These are phyloP conservation scores for Gobio gobio DNA, from an alignment of 2,113 vertebrate genomes.

Conservation along the genomic window DNA sequence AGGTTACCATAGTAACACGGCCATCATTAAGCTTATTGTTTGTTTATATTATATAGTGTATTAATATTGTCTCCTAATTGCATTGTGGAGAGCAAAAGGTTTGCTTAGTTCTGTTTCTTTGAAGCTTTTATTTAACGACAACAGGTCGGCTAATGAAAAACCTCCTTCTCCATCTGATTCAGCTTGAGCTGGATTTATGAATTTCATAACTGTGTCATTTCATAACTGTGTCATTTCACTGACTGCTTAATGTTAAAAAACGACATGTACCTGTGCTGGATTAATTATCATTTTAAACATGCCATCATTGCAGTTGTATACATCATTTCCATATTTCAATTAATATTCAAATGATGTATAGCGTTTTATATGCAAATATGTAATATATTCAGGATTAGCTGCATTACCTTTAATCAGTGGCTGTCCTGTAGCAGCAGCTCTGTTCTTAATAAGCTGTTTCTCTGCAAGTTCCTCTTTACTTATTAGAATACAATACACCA, in stretches of 20 bases:
- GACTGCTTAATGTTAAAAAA: conserved; percentile 18
- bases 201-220: neutral
- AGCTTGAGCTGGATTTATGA: neutral
- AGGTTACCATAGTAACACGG: neutral
- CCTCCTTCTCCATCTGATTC: neutral
- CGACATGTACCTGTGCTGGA: conserved; percentile 63
- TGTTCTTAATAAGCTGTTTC: conserved; percentile 78
- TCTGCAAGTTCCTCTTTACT: conserved; percentile 76
- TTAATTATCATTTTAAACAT: conserved; percentile 77
- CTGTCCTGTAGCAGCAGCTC: conserved; percentile 71
- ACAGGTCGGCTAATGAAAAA: neutral
- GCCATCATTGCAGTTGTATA: conserved; percentile 75
- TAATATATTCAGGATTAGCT: conserved; percentile 83
- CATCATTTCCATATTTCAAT: conserved; percentile 79
- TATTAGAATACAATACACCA: conserved; percentile 81
- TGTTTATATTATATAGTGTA: neutral
- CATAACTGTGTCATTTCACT: conserved; percentile 17
- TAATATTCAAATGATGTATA: conserved; percentile 78
- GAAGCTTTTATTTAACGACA: neutral
- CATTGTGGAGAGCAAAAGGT: neutral
- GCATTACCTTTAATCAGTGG: conserved; percentile 76
- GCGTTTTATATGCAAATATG: conserved; percentile 76
- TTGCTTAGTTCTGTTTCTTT: neutral
- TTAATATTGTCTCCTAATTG: conserved; percentile 6
- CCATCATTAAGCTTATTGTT: conserved; percentile 2